Evolutionary conservation across 2,113 vertebrate genomes (phyloP).

Genomic region (Chlorodrepanis virens): DNA sequence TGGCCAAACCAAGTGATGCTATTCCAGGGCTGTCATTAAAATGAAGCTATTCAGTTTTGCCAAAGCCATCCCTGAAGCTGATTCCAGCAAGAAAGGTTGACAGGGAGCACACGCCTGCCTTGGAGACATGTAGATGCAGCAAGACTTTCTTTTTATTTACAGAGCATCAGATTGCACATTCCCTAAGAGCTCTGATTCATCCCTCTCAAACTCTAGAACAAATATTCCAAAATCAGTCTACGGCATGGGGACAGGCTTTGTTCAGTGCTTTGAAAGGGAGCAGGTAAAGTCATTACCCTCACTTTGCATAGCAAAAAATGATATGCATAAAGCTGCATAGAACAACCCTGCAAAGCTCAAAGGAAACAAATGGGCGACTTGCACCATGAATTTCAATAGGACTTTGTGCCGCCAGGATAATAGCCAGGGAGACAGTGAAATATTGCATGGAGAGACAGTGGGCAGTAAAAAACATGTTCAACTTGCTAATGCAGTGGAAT

Average conservation of each 20-base stretch:
- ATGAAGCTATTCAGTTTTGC: not conserved
- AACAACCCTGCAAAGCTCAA: slow-evolving; percentile 57
- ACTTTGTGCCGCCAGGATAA: slow-evolving; percentile 63
- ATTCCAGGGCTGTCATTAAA: not conserved
- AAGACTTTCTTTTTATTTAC: slow-evolving; percentile 55
- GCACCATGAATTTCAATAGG: slow-evolving; percentile 61
- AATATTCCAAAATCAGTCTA: slow-evolving; percentile 54
- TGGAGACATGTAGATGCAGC: not conserved
- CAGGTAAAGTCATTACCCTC: slow-evolving; percentile 67
- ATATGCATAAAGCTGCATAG: slow-evolving; percentile 57
- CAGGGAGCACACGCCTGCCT: slow-evolving; percentile 14
- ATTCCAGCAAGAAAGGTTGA: not conserved
- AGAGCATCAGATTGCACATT: slow-evolving; percentile 43
- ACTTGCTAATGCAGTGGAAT: slow-evolving; percentile 30
- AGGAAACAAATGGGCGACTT: slow-evolving; percentile 63
- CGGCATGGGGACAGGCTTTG: slow-evolving; percentile 51
- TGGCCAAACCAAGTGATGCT: not conserved
- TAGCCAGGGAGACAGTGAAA: slow-evolving; percentile 54
- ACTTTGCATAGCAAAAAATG: slow-evolving; percentile 60
- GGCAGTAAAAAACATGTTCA: slow-evolving; percentile 48
- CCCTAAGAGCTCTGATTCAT: slow-evolving; percentile 54
- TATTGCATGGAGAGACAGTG: slow-evolving; percentile 28
- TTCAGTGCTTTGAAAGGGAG: slow-evolving; percentile 48
- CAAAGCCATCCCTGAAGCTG: not conserved
- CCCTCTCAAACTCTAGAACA: slow-evolving; percentile 53